Evolutionary conservation across 2,797 vertebrate species (phyloP).

Genomic region (Bovichtus variegatus): DNA sequence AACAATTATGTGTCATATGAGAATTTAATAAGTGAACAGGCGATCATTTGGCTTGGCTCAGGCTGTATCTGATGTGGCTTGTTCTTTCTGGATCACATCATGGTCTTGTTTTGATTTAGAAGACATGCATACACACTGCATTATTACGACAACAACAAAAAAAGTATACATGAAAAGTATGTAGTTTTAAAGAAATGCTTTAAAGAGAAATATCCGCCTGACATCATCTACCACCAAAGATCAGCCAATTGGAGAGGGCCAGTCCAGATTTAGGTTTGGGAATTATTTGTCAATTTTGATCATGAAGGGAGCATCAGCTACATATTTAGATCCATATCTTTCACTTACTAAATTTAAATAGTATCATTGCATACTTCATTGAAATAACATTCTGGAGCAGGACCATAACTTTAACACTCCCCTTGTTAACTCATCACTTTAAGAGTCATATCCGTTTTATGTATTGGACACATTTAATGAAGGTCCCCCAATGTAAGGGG

Average conservation of each 20-base stretch:
- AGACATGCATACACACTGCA: neutral
- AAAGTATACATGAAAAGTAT: too few species aligned
- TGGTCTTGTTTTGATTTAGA: neutral
- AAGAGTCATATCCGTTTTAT: conserved; percentile 9
- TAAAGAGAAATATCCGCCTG: neutral
- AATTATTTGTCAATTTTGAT: neutral
- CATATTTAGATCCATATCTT: neutral
- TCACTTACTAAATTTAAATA: neutral
- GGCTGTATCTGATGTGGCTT: neutral
- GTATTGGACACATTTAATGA: conserved; percentile 24
- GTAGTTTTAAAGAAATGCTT: neutral
- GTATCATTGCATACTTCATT: neutral
- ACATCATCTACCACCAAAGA: neutral
- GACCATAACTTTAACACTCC: neutral
- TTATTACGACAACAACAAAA: neutral
- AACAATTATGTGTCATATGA: neutral
- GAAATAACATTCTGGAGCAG: neutral
- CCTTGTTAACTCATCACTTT: conserved; percentile 6
- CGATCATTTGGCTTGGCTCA: neutral
- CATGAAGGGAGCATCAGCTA: neutral
- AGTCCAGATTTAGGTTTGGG: neutral
- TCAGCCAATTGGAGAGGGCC: neutral
- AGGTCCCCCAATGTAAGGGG: conserved; percentile 20
- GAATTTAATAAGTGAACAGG: neutral
- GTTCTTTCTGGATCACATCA: neutral